These are phyloP conservation scores for Dendrolimus pini DNA, from an alignment of 2,888 invertebrate genomes.

Conservation along the genomic window DNA sequence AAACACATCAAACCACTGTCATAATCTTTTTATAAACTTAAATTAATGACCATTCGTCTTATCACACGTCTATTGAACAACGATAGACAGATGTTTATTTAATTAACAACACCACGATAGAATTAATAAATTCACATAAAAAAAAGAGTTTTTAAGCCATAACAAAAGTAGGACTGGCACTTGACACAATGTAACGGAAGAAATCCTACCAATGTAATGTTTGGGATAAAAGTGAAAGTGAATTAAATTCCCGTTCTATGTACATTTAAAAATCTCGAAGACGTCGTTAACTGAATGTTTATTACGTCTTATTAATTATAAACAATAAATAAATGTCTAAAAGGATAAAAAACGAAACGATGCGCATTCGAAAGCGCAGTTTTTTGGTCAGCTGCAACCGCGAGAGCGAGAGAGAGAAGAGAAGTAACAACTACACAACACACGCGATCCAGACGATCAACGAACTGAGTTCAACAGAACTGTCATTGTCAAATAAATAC, in stretches of 20 bases:
- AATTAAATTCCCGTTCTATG: neutral
- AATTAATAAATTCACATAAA: neutral
- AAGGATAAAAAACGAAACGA: slow-evolving; percentile 2
- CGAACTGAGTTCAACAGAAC: too few relatives aligned
- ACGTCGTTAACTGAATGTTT: neutral
- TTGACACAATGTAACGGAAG: neutral
- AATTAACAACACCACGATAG: neutral
- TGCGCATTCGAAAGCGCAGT: slow-evolving; percentile 4
- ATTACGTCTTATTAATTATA: neutral
- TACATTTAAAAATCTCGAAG: neutral
- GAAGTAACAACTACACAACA: neutral
- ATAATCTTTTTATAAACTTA: too few relatives aligned
- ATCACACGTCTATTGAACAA: too few relatives aligned
- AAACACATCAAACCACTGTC: too few relatives aligned
- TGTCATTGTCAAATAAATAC: too few relatives aligned
- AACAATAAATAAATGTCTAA: neutral
- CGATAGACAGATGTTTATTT: too few relatives aligned
- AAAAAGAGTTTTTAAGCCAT: neutral
- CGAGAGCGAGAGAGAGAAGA: slow-evolving; percentile 1
- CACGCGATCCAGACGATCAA: neutral
- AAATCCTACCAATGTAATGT: neutral
- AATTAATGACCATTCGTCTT: too few relatives aligned
- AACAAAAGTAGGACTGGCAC: neutral
- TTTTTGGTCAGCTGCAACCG: neutral
- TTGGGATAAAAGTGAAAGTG: neutral